Conservation (phyloP, 1,140 invertebrate species). For the Magallana angulata region DNA sequence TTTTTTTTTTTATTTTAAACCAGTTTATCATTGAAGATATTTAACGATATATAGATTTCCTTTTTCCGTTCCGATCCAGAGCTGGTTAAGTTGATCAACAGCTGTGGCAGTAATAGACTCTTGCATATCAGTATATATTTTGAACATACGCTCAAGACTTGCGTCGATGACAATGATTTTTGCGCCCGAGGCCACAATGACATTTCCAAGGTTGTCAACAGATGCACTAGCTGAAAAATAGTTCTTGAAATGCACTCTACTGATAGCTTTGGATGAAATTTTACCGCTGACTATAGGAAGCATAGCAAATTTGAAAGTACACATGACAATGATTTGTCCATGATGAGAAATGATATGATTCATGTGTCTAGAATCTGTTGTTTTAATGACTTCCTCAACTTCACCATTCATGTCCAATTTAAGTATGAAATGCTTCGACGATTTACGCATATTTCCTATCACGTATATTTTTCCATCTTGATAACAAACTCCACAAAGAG, state of each 20-base stretch:
- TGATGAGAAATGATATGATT: background rate
- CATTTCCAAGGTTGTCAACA: conserved; percentile 2
- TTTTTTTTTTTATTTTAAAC: background rate
- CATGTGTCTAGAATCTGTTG: background rate
- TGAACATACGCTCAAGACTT: background rate
- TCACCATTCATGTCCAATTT: background rate
- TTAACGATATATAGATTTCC: background rate
- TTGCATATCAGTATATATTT: background rate
- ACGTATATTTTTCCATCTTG: conserved; percentile 3
- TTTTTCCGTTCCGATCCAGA: background rate
- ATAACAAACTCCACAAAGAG: background rate
- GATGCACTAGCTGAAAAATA: background rate
- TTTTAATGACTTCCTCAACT: background rate
- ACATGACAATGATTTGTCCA: background rate
- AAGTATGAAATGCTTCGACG: background rate
- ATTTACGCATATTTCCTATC: background rate
- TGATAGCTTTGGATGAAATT: background rate
- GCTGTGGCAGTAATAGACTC: background rate
- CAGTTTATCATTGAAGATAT: background rate
- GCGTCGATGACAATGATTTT: background rate
- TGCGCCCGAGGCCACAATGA: background rate
- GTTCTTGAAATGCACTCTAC: background rate
- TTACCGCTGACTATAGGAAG: background rate
- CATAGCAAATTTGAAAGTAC: background rate
- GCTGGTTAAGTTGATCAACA: background rate